phyloP scores from a whole-genome alignment of 2,113 vertebrate genomes.

The Ptychochromis oligacanthus region DNA sequence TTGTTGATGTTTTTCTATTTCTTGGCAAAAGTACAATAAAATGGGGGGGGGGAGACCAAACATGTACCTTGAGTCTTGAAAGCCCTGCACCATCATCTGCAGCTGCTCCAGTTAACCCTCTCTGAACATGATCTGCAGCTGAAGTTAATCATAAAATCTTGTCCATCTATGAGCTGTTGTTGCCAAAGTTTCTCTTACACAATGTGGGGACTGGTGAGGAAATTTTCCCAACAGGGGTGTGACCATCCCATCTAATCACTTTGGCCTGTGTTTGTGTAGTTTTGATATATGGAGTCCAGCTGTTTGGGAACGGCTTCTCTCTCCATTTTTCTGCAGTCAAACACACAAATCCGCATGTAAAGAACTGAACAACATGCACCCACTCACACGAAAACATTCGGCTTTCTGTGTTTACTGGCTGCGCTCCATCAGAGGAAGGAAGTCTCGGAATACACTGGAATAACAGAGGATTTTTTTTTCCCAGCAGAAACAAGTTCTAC shows the following conservation, averaged over 20 bases:
- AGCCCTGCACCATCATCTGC: neutral
- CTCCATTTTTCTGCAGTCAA: neutral
- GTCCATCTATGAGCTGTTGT: neutral
- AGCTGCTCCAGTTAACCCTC: slow-evolving; percentile 17
- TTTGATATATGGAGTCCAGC: slow-evolving; percentile 48
- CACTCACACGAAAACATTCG: slow-evolving; percentile 32
- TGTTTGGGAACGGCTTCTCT: slow-evolving; percentile 37
- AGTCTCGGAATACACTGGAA: slow-evolving; percentile 60
- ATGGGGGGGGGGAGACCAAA: neutral
- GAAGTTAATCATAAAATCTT: neutral
- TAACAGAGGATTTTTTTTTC: slow-evolving; percentile 28
- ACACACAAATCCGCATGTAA: neutral
- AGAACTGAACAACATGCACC: neutral
- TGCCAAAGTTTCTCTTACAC: slow-evolving; percentile 15
- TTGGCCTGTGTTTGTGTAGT: slow-evolving; percentile 7
- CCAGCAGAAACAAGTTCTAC: neutral
- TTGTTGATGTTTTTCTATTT: neutral
- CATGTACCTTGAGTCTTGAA: neutral
- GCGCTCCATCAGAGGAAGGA: slow-evolving; percentile 70
- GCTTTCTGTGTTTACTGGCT: slow-evolving; percentile 69
- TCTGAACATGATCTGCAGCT: neutral
- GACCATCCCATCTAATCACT: slow-evolving; percentile 18
- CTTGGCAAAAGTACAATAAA: neutral
- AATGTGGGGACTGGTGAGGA: neutral
- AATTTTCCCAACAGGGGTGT: slow-evolving; percentile 7